Percentiles rank a stretch among this genome's conserved stretches.
These are phyloP conservation scores for Laterallus jamaicensis DNA, from an alignment of 2,113 vertebrate species.

Conservation along the genomic window DNA sequence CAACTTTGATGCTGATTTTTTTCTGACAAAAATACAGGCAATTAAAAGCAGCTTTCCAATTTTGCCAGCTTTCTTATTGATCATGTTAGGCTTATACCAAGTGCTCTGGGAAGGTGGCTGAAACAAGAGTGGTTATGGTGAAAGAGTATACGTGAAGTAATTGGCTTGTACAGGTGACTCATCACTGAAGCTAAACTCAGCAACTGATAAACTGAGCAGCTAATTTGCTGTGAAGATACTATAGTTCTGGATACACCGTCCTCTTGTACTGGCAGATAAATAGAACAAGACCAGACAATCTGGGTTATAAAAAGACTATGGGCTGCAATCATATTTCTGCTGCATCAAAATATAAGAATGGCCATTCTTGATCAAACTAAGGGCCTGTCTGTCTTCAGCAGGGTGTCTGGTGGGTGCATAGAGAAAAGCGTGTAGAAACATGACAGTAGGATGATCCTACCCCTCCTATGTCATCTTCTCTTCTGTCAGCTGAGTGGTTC, in stretches of 20 bases:
- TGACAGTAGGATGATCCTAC: neutral
- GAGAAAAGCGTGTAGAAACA: fast-evolving
- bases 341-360: neutral
- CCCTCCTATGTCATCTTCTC: neutral
- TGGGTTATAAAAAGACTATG: neutral
- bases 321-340: neutral
- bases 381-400: neutral
- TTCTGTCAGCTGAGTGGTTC: neutral
- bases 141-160: neutral
- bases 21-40: conserved; percentile 22
- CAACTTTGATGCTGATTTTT: conserved; percentile 52
- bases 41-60: neutral
- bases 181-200: neutral
- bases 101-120: neutral
- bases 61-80: neutral
- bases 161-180: neutral
- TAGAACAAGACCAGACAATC: neutral
- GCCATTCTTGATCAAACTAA: neutral
- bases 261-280: neutral
- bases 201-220: neutral
- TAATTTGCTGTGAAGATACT: neutral
- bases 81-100: neutral
- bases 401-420: neutral
- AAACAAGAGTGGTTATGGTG: neutral
- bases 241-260: neutral